phyloP scores from a whole-genome alignment of 2,797 vertebrate genomes.

The Astyanax mexicanus region DNA sequence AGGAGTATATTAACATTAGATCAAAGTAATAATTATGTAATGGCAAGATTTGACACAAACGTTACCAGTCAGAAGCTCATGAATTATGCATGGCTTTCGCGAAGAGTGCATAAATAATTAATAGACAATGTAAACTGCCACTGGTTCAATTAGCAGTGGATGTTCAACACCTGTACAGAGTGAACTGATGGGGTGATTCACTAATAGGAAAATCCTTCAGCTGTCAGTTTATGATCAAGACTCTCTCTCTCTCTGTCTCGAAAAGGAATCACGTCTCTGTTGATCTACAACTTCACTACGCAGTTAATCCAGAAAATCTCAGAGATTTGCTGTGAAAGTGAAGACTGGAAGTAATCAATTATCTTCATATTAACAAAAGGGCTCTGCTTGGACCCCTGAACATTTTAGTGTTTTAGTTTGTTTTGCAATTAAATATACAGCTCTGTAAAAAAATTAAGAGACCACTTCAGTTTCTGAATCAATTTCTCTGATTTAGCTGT shows the following conservation, averaged over 20 bases:
- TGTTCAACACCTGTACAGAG: conserved; percentile 15
- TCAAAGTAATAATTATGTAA: conserved; percentile 81
- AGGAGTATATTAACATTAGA: conserved; percentile 80
- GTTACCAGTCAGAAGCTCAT: conserved; percentile 38
- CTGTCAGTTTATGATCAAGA: not conserved
- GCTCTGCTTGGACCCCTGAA: not conserved
- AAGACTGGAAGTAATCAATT: not conserved
- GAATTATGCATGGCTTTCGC: conserved; percentile 37
- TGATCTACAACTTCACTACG: not conserved
- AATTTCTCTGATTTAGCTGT: too few species aligned
- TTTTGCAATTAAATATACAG: not conserved
- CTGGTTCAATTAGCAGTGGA: conserved; percentile 18
- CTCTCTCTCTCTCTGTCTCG: too few species aligned
- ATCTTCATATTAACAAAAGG: not conserved
- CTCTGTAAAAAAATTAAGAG: too few species aligned
- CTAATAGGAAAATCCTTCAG: conserved; percentile 7
- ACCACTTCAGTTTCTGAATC: too few species aligned
- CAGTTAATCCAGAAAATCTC: not conserved
- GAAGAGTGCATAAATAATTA: conserved; percentile 41
- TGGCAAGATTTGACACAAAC: conserved; percentile 66
- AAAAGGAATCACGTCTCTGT: not conserved
- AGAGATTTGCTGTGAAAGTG: not conserved
- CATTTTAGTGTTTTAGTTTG: not conserved
- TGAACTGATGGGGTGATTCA: not conserved
- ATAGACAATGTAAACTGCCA: conserved; percentile 29